These are phyloP conservation scores for Caenorhabditis afra DNA, from an alignment of 2,888 invertebrate species.

Conservation along the genomic window DNA sequence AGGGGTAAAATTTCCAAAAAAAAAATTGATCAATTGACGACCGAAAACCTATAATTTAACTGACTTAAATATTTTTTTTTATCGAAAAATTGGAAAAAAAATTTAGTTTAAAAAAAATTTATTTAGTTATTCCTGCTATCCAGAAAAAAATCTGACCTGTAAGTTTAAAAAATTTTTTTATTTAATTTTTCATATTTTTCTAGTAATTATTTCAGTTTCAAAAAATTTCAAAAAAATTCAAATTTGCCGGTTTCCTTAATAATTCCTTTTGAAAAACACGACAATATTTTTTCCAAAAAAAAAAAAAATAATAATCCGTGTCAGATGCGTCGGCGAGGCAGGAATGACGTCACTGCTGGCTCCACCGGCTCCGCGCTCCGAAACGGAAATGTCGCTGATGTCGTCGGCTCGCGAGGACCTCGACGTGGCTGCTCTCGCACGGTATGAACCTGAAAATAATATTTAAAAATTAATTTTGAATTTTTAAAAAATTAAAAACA, in stretches of 20 bases:
- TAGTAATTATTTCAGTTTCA: too few relatives aligned
- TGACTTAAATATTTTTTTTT: too few relatives aligned
- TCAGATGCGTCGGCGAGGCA: constrained; percentile 68
- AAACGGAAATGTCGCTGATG: constrained; percentile 69
- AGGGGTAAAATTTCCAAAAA: constrained; percentile 1
- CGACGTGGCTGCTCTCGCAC: constrained; percentile 56
- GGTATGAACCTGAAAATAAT: too few relatives aligned
- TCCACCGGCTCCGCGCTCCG: constrained; percentile 63
- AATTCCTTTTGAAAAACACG: background rate
- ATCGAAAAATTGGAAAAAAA: too few relatives aligned
- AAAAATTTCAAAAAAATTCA: constrained; percentile 8
- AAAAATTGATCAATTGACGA: background rate
- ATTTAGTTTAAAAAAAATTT: too few relatives aligned
- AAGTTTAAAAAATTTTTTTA: too few relatives aligned
- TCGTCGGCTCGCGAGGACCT: constrained; percentile 49
- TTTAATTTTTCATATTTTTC: too few relatives aligned
- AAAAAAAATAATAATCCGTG: constrained; percentile 11
- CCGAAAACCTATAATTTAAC: too few relatives aligned
- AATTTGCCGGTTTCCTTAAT: too few relatives aligned
- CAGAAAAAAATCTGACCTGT: too few relatives aligned
- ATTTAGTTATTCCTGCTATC: too few relatives aligned
- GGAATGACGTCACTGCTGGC: constrained; percentile 63
- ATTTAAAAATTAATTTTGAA: too few relatives aligned
- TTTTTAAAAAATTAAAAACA: background rate
- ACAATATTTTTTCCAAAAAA: background rate